These are phyloP conservation scores for Psittacula cyanocephala DNA, from an alignment of 2,113 vertebrate species.

Conservation along the genomic window DNA sequence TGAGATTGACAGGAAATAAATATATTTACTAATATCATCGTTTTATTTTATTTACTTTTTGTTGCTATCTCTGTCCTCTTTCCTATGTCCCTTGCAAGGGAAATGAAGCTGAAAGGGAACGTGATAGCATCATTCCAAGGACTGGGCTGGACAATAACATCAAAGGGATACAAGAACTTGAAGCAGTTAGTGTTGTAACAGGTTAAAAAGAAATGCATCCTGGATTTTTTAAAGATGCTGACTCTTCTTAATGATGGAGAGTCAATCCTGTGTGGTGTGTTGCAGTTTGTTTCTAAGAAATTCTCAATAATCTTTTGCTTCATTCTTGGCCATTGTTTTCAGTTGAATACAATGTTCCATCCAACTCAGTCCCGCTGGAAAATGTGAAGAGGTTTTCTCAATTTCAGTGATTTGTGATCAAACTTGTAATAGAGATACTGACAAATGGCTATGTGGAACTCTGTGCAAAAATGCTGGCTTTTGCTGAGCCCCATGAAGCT, in stretches of 20 bases:
- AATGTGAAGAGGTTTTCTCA: background rate
- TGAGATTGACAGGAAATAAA: slow-evolving; percentile 23
- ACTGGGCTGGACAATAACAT: background rate
- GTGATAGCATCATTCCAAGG: background rate
- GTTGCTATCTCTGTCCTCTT: slow-evolving; percentile 1
- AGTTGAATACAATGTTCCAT: background rate
- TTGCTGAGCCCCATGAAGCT: background rate
- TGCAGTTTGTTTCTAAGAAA: background rate
- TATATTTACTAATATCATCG: slow-evolving; percentile 16
- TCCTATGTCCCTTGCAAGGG: slow-evolving; percentile 15
- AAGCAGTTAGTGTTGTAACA: background rate
- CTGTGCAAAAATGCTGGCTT: background rate
- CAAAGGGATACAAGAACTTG: background rate
- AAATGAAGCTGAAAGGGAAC: slow-evolving; percentile 1
- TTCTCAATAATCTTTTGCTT: background rate
- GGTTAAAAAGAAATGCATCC: background rate
- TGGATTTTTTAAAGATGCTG: background rate
- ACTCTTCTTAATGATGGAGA: background rate
- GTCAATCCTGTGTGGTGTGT: background rate
- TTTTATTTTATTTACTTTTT: slow-evolving; percentile 4
- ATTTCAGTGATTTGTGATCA: background rate
- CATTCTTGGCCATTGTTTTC: background rate
- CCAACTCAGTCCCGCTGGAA: background rate
- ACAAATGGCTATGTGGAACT: background rate
- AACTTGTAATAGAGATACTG: background rate